phyloP scores from a whole-genome alignment of 1,140 invertebrate genomes.

The Tetramorium simillimum region DNA sequence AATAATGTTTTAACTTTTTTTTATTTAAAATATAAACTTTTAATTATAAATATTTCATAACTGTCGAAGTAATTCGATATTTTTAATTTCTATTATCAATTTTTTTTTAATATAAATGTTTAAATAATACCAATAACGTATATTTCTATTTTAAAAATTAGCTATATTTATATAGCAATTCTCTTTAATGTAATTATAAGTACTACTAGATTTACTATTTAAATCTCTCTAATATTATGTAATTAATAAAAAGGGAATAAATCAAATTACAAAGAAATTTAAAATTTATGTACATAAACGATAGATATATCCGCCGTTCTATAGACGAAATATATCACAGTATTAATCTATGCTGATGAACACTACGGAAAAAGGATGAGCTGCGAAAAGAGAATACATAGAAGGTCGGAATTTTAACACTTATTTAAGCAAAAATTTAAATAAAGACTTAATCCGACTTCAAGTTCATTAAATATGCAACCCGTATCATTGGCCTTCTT shows the following conservation, averaged over 20 bases:
- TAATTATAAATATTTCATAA: not conserved
- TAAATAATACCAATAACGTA: not conserved
- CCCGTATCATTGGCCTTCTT: slow-evolving; percentile 15
- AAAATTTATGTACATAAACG: not conserved
- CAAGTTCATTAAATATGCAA: slow-evolving; percentile 54
- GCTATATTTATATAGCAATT: not conserved
- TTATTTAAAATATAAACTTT: not conserved
- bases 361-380: not conserved
- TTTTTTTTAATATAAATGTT: not conserved
- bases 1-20: not conserved
- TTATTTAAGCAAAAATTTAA: slow-evolving; percentile 56
- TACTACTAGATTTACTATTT: not conserved
- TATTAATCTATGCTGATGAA: slow-evolving; percentile 13
- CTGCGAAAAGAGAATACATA: not conserved
- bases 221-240: not conserved
- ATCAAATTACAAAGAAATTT: not conserved
- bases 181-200: not conserved
- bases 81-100: not conserved
- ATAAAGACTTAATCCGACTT: slow-evolving; percentile 36
- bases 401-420: slow-evolving; percentile 6
- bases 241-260: not conserved
- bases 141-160: not conserved
- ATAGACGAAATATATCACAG: not conserved
- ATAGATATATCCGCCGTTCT: not conserved
- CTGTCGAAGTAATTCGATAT: not conserved